Evolutionary conservation across 2,113 vertebrate genomes (phyloP).

Genomic region (Leucopsar rothschildi): DNA sequence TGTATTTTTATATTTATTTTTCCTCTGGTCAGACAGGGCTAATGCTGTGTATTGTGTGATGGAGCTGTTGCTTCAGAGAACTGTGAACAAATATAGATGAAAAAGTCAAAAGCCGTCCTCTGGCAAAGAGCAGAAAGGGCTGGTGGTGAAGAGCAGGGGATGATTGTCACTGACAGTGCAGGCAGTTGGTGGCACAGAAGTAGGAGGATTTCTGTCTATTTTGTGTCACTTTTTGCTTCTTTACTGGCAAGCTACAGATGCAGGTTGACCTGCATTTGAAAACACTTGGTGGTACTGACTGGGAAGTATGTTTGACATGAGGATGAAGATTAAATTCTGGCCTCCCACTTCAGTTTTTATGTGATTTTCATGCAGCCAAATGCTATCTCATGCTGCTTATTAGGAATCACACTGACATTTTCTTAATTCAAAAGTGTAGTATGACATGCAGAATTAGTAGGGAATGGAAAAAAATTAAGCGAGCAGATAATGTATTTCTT

Average conservation of each 20-base stretch:
- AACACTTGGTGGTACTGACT: background rate
- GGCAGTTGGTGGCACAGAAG: background rate
- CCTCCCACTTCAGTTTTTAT: background rate
- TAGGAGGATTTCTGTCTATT: background rate
- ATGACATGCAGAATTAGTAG: background rate
- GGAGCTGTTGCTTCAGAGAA: conserved; percentile 1
- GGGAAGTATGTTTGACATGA: background rate
- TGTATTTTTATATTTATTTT: background rate
- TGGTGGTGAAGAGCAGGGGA: background rate
- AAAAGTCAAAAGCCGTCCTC: background rate
- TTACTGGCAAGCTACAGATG: conserved; percentile 6
- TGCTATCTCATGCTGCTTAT: background rate
- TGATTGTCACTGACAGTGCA: background rate
- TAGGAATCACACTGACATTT: background rate
- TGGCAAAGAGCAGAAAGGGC: background rate
- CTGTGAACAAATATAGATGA: background rate
- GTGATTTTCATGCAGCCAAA: background rate
- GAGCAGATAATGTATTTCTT: background rate
- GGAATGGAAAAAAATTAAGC: background rate
- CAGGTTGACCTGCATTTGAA: background rate
- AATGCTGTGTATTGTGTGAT: background rate
- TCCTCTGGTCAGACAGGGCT: background rate
- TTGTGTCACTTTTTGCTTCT: background rate
- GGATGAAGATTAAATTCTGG: background rate
- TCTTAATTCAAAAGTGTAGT: background rate